Percentiles rank a stretch among this genome's conserved stretches.
phyloP scores from a whole-genome alignment of 2,888 invertebrate genomes.

The Dromius quadrimaculatus region DNA sequence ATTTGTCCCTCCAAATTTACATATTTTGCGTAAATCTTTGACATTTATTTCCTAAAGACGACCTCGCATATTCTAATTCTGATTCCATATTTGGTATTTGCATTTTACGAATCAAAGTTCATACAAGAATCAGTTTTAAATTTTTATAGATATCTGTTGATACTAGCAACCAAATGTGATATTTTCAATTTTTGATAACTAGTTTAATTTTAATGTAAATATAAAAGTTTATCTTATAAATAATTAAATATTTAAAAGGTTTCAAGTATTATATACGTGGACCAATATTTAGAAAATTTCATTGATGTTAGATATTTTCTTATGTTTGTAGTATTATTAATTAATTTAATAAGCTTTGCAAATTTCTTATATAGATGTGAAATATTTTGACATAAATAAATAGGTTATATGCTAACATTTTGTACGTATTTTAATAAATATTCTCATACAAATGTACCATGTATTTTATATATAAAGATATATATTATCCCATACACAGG shows the following conservation, averaged over 20 bases:
- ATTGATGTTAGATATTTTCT: slow-evolving; percentile 37
- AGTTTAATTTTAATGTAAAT: slow-evolving; percentile 38
- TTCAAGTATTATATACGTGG: slow-evolving; percentile 50
- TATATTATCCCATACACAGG: too few species aligned
- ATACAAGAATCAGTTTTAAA: too few species aligned
- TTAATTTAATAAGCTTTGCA: slow-evolving; percentile 25
- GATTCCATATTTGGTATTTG: too few species aligned
- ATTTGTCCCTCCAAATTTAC: too few species aligned
- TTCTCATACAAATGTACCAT: slow-evolving; percentile 31
- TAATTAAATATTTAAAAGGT: slow-evolving; percentile 29
- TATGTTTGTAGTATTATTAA: slow-evolving; percentile 32
- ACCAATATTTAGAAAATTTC: slow-evolving; percentile 34
- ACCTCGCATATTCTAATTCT: too few species aligned
- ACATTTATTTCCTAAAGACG: too few species aligned
- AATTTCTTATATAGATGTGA: slow-evolving; percentile 14
- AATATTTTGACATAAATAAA: slow-evolving; percentile 8
- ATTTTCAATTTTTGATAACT: slow-evolving; percentile 47
- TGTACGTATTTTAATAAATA: slow-evolving; percentile 21
- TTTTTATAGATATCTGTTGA: background rate
- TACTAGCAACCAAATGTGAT: slow-evolving; percentile 45
- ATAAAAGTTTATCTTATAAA: slow-evolving; percentile 42
- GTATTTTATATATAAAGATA: background rate
- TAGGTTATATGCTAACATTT: slow-evolving; percentile 13
- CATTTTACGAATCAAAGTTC: too few species aligned
- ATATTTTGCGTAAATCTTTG: too few species aligned